These are phyloP conservation scores for Cettia cetti DNA, from an alignment of 2,113 vertebrate species.

Conservation along the genomic window DNA sequence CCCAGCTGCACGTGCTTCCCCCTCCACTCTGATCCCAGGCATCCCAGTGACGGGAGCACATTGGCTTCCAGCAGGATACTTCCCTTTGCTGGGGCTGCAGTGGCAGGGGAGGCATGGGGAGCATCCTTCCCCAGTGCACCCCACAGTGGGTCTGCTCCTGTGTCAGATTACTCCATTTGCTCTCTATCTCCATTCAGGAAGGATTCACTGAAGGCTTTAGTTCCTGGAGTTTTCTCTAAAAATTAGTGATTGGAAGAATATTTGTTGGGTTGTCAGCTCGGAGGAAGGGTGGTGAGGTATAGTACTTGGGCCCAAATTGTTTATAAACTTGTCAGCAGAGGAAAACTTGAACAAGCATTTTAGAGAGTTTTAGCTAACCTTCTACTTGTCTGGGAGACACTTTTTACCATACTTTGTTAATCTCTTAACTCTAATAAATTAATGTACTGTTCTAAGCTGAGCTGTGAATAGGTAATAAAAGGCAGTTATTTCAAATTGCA, in stretches of 20 bases:
- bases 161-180: not conserved
- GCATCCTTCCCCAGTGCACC: not conserved
- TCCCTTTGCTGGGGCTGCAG: not conserved
- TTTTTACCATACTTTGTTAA: not conserved
- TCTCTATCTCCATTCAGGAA: not conserved
- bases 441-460: not conserved
- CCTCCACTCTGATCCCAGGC: rapidly evolving
- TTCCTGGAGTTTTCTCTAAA: not conserved
- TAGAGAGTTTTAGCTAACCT: not conserved
- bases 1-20: not conserved
- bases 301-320: not conserved
- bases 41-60: rapidly evolving
- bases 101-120: not conserved
- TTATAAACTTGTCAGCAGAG: not conserved
- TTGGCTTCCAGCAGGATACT: not conserved
- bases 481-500: not conserved
- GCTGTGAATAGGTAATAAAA: not conserved
- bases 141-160: not conserved
- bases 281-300: not conserved
- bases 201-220: not conserved
- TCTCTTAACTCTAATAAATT: not conserved
- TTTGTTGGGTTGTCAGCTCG: not conserved
- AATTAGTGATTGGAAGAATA: not conserved
- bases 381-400: not conserved
- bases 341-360: not conserved